These are phyloP conservation scores for Megastigmus dorsalis DNA, from an alignment of 2,888 invertebrate species.

Conservation along the genomic window DNA sequence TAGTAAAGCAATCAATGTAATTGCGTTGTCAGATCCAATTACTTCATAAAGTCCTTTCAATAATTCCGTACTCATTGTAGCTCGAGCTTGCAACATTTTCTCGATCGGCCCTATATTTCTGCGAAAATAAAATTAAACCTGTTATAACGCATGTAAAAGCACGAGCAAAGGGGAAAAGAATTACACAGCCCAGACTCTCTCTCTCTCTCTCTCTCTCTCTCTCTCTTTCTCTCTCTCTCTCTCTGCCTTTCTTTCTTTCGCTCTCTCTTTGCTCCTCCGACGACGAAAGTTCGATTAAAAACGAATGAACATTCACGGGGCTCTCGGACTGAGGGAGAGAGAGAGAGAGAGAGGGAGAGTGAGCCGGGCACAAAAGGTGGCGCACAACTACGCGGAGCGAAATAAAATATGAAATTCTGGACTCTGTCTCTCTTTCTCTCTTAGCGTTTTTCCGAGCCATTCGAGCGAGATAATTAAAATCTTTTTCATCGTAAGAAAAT, in stretches of 20 bases:
- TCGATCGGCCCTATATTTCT: not conserved
- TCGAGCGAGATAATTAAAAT: conserved; percentile 50
- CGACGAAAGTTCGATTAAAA: conserved; percentile 36
- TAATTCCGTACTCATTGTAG: too few species aligned
- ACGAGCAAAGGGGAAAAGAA: not conserved
- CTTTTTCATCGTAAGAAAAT: conserved; percentile 45
- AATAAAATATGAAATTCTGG: conserved; percentile 42
- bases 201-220: too few species aligned
- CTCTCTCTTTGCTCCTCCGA: not conserved
- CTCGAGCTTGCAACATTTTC: too few species aligned
- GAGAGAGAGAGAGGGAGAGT: too few species aligned
- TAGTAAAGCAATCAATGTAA: too few species aligned
- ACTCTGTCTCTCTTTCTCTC: too few species aligned
- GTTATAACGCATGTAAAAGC: conserved; percentile 14
- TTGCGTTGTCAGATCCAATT: too few species aligned
- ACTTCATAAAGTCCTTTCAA: too few species aligned
- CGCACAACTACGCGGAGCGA: not conserved
- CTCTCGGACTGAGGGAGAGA: too few species aligned
- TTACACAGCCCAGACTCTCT: too few species aligned
- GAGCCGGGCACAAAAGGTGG: not conserved
- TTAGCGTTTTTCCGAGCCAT: conserved; percentile 20
- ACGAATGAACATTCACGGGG: conserved; percentile 34
- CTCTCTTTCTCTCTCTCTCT: too few species aligned
- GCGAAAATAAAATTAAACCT: conserved; percentile 6
- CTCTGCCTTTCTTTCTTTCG: too few species aligned